Conservation (phyloP, 2,888 invertebrate species). For the Exocentrus adspersus region DNA sequence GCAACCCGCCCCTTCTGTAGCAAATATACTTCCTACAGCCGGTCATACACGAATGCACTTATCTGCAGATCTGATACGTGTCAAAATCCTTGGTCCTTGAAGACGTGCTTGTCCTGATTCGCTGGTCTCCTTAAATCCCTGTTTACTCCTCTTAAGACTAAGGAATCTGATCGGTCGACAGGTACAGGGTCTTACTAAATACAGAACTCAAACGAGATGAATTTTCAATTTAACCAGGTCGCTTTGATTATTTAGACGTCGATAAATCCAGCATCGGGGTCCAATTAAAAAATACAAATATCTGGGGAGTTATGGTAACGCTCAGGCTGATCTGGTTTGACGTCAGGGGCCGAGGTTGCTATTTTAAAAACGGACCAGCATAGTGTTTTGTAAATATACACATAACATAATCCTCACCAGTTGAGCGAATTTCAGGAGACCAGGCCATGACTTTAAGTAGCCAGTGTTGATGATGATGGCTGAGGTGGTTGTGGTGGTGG, state of each 20-base stretch:
- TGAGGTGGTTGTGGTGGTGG: conserved; percentile 80
- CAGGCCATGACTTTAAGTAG: conserved; percentile 81
- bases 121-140: too few species aligned
- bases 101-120: too few species aligned
- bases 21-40: too few species aligned
- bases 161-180: not conserved
- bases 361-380: not conserved
- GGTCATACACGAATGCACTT: too few species aligned
- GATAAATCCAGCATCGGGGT: not conserved
- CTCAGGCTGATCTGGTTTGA: conserved; percentile 11
- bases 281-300: conserved; percentile 3
- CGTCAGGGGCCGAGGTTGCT: conserved; percentile 12
- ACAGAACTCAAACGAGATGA: too few species aligned
- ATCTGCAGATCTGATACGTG: too few species aligned
- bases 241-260: not conserved
- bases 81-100: too few species aligned
- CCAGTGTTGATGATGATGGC: conserved; percentile 83
- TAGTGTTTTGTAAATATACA: conserved; percentile 9
- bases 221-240: not conserved
- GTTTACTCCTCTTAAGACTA: too few species aligned
- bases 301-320: conserved; percentile 10
- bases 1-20: too few species aligned
- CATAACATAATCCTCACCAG: conserved; percentile 73
- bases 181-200: not conserved
- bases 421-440: conserved; percentile 83